Percentiles rank a stretch among this genome's conserved stretches.
Conservation (phyloP, 2,113 vertebrate species). For the Pollimyrus isidori region DNA sequence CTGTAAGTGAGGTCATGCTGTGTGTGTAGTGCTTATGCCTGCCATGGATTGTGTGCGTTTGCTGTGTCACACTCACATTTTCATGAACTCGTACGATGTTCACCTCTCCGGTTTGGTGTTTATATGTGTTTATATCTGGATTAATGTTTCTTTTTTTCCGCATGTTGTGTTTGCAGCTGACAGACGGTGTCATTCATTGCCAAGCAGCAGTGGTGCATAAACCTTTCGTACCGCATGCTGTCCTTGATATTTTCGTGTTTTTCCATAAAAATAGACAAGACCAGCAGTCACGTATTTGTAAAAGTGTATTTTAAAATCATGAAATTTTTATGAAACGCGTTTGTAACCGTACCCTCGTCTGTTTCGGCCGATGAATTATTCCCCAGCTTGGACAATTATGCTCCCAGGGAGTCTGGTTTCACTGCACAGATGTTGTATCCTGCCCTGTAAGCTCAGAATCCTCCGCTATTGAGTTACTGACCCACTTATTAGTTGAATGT, state of each 20-base stretch:
- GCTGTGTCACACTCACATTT: neutral
- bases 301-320: neutral
- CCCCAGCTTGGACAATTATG: neutral
- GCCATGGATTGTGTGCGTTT: neutral
- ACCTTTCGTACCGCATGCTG: neutral
- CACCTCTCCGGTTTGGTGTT: neutral
- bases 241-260: neutral
- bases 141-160: neutral
- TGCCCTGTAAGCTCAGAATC: neutral
- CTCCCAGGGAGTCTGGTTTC: neutral
- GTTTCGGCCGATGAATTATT: neutral
- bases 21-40: neutral
- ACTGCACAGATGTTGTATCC: neutral
- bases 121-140: neutral
- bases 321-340: neutral
- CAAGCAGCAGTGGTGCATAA: neutral
- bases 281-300: neutral
- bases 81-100: neutral
- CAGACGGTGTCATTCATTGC: neutral
- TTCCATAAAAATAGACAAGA: neutral
- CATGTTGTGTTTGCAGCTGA: neutral
- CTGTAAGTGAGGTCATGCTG: neutral
- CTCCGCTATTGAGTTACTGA: neutral
- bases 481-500: neutral
- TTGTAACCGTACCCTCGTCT: neutral